Conservation (phyloP, 2,888 invertebrate species). For the Cephus spinipes region DNA sequence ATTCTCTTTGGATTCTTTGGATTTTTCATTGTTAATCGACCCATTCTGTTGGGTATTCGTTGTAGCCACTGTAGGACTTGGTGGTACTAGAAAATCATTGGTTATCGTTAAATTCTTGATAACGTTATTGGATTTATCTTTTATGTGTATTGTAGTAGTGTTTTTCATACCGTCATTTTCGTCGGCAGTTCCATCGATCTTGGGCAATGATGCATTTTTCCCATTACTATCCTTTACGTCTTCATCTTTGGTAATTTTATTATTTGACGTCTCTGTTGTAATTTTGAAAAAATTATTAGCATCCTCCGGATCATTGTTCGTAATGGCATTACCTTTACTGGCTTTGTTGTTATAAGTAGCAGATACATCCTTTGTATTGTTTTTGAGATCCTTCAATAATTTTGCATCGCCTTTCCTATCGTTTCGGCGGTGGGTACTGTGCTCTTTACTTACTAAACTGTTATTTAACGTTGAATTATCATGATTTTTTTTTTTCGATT, state of each 20-base stretch:
- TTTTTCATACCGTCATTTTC: neutral
- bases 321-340: neutral
- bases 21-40: neutral
- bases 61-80: neutral
- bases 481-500: too few relatives aligned
- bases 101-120: neutral
- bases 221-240: neutral
- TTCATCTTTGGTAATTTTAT: neutral
- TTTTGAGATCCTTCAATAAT: neutral
- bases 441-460: conserved; percentile 7
- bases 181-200: neutral
- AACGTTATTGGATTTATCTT: neutral
- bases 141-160: neutral
- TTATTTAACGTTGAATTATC: conserved; percentile 26
- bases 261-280: neutral
- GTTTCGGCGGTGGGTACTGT: neutral
- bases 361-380: neutral
- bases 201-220: neutral
- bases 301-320: neutral
- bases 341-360: neutral
- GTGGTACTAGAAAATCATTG: neutral
- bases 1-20: neutral
- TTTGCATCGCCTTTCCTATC: neutral
- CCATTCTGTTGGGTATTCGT: neutral
- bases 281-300: neutral